phyloP scores from a whole-genome alignment of 2,113 vertebrate species.

The Piliocolobus tephrosceles region DNA sequence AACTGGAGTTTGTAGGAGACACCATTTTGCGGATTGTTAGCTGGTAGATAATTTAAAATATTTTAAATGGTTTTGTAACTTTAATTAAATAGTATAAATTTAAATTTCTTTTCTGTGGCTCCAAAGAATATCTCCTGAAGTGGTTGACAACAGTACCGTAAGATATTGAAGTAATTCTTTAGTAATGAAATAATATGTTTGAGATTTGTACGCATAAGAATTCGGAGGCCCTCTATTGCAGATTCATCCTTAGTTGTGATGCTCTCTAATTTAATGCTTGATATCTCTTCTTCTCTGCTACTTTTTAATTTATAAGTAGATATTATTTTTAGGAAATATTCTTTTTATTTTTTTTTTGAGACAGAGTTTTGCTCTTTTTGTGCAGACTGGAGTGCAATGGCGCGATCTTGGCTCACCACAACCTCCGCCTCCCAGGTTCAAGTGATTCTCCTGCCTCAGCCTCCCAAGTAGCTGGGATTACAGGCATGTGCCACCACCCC shows the following conservation, averaged over 20 bases:
- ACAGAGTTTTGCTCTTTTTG: no score
- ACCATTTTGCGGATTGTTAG: background rate
- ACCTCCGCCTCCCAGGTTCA: no score
- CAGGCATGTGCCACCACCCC: no score
- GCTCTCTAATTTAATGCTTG: constrained; percentile 18
- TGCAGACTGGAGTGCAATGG: no score
- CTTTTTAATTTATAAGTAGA: background rate
- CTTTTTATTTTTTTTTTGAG: no score
- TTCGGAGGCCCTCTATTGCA: background rate
- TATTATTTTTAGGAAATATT: constrained; percentile 1
- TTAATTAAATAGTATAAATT: background rate
- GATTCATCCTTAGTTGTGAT: background rate
- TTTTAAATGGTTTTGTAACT: background rate
- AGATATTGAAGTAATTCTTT: background rate
- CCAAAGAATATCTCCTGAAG: constrained; percentile 5
- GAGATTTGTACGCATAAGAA: background rate
- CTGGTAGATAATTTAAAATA: background rate
- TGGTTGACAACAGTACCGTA: background rate
- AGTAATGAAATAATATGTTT: constrained; percentile 24
- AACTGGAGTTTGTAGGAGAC: background rate
- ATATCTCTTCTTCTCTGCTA: background rate
- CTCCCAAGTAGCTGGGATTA: no score
- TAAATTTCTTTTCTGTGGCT: background rate
- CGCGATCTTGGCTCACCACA: no score
- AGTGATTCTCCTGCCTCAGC: no score